phyloP scores from a whole-genome alignment of 2,888 invertebrate species.

The Rhopalosiphum nymphaeae region DNA sequence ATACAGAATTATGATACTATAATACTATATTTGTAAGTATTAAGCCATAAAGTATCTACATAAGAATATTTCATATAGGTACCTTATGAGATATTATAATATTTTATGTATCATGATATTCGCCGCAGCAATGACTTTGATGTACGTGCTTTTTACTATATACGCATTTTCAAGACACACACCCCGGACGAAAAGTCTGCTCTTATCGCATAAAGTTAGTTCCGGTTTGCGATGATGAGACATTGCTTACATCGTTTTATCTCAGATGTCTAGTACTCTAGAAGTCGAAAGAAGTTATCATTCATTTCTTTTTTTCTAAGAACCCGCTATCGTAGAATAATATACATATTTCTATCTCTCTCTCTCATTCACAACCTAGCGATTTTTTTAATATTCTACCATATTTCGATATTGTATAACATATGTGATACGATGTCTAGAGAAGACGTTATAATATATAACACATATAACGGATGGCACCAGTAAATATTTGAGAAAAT shows the following conservation, averaged over 20 bases:
- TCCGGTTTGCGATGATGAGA: neutral
- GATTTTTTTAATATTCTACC: neutral
- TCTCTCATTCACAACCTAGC: neutral
- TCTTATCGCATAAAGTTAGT: conserved; percentile 11
- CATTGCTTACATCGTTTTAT: conserved; percentile 3
- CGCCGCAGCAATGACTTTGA: neutral
- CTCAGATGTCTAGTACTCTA: neutral
- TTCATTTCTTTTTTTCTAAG: conserved; percentile 6
- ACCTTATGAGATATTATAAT: neutral
- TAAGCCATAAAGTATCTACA: neutral
- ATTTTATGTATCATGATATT: neutral
- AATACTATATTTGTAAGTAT: neutral
- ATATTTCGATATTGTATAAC: neutral
- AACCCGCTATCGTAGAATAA: neutral
- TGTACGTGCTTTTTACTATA: neutral
- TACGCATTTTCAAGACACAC: neutral
- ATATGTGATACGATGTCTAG: neutral
- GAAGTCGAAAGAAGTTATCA: neutral
- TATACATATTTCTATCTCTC: neutral
- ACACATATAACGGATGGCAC: neutral
- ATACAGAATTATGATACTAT: neutral
- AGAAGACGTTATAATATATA: neutral
- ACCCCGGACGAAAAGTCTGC: neutral
- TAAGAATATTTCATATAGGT: neutral
- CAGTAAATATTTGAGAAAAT: neutral